A percentile compares a stretch with the other conserved stretches of the same genome.
Conservation (phyloP, 2,888 invertebrate genomes). For the Drosophila quinaria region DNA sequence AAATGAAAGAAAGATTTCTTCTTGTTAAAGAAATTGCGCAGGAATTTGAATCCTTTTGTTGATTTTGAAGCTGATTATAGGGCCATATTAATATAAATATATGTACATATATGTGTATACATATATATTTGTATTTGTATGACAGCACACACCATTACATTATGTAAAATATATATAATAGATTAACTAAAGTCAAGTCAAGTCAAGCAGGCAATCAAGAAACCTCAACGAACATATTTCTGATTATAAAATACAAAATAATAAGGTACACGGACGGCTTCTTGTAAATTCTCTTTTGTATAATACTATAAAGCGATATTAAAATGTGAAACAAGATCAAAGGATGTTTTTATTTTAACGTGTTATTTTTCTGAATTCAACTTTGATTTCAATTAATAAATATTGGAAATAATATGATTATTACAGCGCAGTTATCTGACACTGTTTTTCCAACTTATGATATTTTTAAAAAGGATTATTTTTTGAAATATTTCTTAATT, state of each 20-base stretch:
- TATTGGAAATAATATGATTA: too few species aligned
- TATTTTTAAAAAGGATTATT: too few species aligned
- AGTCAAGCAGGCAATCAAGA: conserved; percentile 67
- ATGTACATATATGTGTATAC: conserved; percentile 53
- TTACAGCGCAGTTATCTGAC: too few species aligned
- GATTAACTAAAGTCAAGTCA: conserved; percentile 63
- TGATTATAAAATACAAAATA: conserved; percentile 50
- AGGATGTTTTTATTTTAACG: conserved; percentile 10
- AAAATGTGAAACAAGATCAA: conserved; percentile 58
- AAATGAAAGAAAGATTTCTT: conserved; percentile 52
- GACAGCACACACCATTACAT: conserved; percentile 52
- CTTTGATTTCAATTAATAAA: too few species aligned
- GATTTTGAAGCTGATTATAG: conserved; percentile 60
- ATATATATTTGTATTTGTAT: conserved; percentile 56
- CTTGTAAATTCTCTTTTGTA: conserved; percentile 79
- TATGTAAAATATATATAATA: conserved; percentile 55
- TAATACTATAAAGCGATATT: conserved; percentile 74
- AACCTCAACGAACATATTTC: conserved; percentile 70
- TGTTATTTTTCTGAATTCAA: background rate
- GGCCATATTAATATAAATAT: conserved; percentile 59
- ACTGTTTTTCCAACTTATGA: too few species aligned
- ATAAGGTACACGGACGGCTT: conserved; percentile 67
- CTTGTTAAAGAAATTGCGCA: conserved; percentile 71
- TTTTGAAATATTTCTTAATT: too few species aligned
- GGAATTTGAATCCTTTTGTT: conserved; percentile 74